Conservation (phyloP, 92 coral and sea anemone species). For the Epizoanthus rinbou region DNA sequence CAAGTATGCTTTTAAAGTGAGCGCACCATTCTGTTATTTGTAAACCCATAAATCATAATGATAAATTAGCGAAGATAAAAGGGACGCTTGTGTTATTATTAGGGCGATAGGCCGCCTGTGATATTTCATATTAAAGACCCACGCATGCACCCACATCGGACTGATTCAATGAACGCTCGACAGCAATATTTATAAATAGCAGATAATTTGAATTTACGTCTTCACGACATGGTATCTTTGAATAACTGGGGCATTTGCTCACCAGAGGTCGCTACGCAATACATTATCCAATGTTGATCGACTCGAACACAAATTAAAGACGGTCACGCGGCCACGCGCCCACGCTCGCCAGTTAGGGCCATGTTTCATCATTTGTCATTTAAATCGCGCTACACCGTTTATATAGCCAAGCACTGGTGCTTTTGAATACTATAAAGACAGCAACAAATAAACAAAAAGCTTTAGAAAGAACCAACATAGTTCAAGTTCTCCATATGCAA, state of each 20-base stretch:
- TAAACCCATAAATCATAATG: not conserved
- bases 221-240: no score
- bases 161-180: no score
- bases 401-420: not conserved
- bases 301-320: not conserved
- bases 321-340: slow-evolving; percentile 8
- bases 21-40: not conserved
- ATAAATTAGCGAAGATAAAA: not conserved
- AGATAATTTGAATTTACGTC: no score
- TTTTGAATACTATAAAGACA: not conserved
- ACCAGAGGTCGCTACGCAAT: not conserved
- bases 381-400: not conserved
- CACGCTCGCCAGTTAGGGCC: no score
- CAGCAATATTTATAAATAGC: no score
- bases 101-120: no score
- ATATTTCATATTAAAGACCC: no score
- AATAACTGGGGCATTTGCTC: not conserved
- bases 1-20: not conserved
- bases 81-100: no score
- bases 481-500: not conserved
- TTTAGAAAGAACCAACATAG: not conserved
- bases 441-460: not conserved
- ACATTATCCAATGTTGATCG: not conserved
- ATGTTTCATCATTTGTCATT: not conserved
- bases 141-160: no score